Percentiles rank a stretch among this genome's conserved stretches.
Evolutionary conservation across 2,113 vertebrate genomes (phyloP).

Genomic region (Mastomys natalensis): DNA sequence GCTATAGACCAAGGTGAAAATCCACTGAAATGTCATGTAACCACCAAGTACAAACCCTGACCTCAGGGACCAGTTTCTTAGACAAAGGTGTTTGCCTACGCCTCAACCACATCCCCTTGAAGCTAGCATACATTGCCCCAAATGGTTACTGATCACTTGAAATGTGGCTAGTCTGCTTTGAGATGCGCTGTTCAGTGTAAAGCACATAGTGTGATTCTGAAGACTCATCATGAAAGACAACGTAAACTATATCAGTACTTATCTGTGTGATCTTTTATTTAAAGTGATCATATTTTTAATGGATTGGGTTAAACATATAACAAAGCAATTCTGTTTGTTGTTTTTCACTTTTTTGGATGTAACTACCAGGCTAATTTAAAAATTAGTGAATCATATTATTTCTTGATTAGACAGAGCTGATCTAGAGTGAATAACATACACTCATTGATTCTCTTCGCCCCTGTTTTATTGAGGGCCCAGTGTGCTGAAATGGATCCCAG

Average conservation of each 20-base stretch:
- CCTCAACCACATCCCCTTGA: neutral
- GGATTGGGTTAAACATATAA: neutral
- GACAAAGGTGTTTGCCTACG: neutral
- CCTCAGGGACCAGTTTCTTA: neutral
- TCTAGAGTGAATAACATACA: neutral
- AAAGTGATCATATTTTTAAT: constrained; percentile 21
- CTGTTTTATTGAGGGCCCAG: neutral
- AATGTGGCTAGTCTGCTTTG: neutral
- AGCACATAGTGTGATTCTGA: neutral
- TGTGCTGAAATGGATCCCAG: neutral
- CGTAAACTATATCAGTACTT: neutral
- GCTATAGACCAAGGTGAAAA: neutral
- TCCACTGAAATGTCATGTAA: neutral
- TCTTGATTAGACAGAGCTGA: neutral
- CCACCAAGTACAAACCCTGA: neutral
- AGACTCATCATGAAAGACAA: constrained; percentile 28
- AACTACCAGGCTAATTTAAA: neutral
- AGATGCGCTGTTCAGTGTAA: constrained; percentile 4
- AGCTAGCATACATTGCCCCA: neutral
- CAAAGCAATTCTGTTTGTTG: constrained; percentile 27
- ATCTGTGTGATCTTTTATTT: neutral
- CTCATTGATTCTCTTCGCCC: neutral
- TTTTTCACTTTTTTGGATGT: neutral
- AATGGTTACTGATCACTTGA: neutral
- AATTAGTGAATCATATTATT: neutral